These are phyloP conservation scores for Wiebesia pumilae DNA, from an alignment of 1,140 invertebrate species.

Conservation along the genomic window DNA sequence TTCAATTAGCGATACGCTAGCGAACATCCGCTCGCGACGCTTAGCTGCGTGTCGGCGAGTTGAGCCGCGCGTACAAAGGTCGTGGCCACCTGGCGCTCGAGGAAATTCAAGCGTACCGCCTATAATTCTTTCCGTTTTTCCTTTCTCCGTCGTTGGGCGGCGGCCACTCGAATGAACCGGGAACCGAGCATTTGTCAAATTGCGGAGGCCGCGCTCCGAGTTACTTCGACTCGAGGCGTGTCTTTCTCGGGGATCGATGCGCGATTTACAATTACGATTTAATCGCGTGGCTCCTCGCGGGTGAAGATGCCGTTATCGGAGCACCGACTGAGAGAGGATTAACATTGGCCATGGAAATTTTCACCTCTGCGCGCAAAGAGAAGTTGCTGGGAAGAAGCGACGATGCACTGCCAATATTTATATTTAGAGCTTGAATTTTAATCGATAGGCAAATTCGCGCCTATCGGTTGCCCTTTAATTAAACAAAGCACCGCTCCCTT, in stretches of 20 bases:
- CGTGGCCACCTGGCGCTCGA: conserved; percentile 38
- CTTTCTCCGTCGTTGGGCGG: not conserved
- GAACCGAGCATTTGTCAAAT: not conserved
- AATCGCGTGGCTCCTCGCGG: no score
- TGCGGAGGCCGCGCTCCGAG: no score
- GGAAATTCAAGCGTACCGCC: not conserved
- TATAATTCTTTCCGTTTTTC: not conserved
- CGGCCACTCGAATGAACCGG: not conserved
- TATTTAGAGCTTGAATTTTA: not conserved
- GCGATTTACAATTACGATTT: no score
- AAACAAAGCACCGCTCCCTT: not conserved
- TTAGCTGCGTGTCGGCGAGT: not conserved
- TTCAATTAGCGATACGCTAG: conserved; percentile 54
- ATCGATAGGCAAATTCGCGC: not conserved
- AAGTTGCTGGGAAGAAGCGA: not conserved
- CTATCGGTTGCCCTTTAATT: not conserved
- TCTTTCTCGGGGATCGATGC: no score
- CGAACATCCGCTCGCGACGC: conserved; percentile 40
- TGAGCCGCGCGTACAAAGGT: conserved; percentile 4
- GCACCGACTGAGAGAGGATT: no score
- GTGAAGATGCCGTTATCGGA: no score
- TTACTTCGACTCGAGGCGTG: no score
- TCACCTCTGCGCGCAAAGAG: no score
- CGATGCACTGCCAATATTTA: not conserved
- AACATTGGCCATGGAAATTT: not conserved